Evolutionary conservation across 2,888 invertebrate genomes (phyloP), one percentile per base, ranked within the genome.

Genomic region (Pristionchus arcanus): DNA sequence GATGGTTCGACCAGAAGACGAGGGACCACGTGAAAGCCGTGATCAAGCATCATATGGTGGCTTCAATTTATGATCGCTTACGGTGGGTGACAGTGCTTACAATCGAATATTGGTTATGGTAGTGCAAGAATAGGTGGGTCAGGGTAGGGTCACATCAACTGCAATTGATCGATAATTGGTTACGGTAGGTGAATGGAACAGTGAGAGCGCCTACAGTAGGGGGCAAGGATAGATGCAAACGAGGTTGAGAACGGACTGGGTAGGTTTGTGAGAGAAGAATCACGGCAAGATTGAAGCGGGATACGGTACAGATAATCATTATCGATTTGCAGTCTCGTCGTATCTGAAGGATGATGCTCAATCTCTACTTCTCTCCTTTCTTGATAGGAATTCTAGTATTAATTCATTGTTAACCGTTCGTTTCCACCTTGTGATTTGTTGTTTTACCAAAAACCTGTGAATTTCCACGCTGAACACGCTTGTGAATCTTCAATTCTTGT

Each of bases 1-100:
- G 19, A 53, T 88, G 87, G 87, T 88, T 88, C 87, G 87, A 88
- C 74, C 42, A 71, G 55, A 49, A 28, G 55, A 88, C 87, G 74
- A 19, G 53, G 7, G 87, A 71, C 55, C 74, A 71, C 53, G 87
- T 88, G 25, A 55, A 13, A 4, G n/a, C 34, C 11, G 74, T 74
- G 74, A 55, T 88, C 63, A 63, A 55, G 37, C 31, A 71, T 4
- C 42, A 88, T 34, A 42, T 31, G 87, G 87, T 88, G 53, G 4
- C 25, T 37, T 81, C 53, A 53, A 15, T 53, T 53, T n/a, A 9
- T 68, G 68, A 68, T 68, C 19, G 13, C n/a, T 68, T 5, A 37
- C 21, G 42, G 2, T 25, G 42, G 77, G 37, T 37, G 5, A 34
- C 77, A 25, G 77, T 77, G n/a, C n/a, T n/a, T n/a, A 37, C 2